Base-by-base conservation (phyloP, 2,888 invertebrate species). In the Halictus ligatus region DNA sequence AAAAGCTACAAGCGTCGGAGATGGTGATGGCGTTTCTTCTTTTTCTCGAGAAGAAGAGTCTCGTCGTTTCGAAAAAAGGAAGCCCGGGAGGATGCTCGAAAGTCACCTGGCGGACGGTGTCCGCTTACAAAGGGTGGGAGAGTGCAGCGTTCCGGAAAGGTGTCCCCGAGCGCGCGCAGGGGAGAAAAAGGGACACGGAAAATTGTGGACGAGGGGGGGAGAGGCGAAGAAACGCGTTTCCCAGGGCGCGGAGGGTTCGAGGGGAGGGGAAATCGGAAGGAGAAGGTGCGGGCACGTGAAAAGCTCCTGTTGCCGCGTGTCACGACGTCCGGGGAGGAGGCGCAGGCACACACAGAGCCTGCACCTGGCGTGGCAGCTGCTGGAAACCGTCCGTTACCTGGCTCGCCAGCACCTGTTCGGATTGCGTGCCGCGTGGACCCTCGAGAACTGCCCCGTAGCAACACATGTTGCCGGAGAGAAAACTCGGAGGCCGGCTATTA, bases 291-390 rank as follows among this genome's bases (percentile, higher is more conserved):
- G 29, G 83, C 60, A 87, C 87, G 85, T 84, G 89, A 78, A 88
- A 86, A 88, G 74, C 84, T 88, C 80, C 50, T 76, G 85, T 78
- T 81, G 87, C 88, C 82, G 76, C 83, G 87, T 83, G 84, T 83
- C 78, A 86, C 81, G 43, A 72, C 67, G 82, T 75, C 78, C 78
- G 78, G 81, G 75, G 85, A 69, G 69, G 69, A 79, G 80, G 72
- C 67, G 72, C 67, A 77, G 29, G 29, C 29, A 29, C n/a, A n/a
- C n/a, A n/a, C n/a, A n/a, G n/a, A n/a, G 85, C 88, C 88, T 92
- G 92, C 94, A 94, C 94, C 94, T 95, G 94, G 94, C 92, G 90
- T 90, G 92, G 94, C 94, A 95, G 94, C 94, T 94, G 95, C 92
- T 93, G 77, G 85, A 78, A 89, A 86, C 88, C 92, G 94, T 93